Percentiles rank a stretch among this genome's conserved stretches.
These are phyloP conservation scores for Nomada flava DNA, from an alignment of 2,888 invertebrate species.

Conservation along the genomic window DNA sequence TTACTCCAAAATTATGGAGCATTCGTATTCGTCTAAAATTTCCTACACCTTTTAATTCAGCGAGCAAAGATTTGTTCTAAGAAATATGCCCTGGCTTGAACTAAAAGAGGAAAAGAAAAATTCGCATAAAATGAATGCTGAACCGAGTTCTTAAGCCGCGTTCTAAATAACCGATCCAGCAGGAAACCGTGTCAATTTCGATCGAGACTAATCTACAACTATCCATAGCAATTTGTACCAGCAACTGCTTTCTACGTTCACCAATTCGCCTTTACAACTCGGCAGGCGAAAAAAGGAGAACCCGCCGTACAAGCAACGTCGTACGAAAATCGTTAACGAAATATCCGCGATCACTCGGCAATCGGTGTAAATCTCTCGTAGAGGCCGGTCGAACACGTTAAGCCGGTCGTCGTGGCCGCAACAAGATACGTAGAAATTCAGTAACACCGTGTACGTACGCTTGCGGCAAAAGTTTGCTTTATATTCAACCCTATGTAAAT, in stretches of 20 bases:
- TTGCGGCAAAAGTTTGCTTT: constrained; percentile 39
- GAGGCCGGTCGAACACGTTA: constrained; percentile 14
- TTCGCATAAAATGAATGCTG: no score
- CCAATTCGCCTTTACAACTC: background rate
- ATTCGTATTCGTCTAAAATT: no score
- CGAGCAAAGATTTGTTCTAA: no score
- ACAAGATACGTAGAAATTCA: constrained; percentile 18
- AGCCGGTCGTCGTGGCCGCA: constrained; percentile 10
- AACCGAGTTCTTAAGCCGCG: no score
- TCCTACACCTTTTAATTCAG: no score
- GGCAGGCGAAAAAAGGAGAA: background rate
- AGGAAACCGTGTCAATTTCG: background rate
- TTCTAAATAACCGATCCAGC: background rate
- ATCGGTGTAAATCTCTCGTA: constrained; percentile 12
- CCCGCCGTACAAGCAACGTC: background rate
- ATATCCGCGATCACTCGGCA: background rate
- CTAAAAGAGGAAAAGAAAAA: no score
- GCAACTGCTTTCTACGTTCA: background rate
- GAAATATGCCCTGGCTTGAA: no score
- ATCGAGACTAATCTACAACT: background rate
- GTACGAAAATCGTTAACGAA: constrained; percentile 9
- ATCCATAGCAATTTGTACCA: background rate
- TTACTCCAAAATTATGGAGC: no score
- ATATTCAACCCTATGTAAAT: constrained; percentile 45
- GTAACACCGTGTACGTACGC: constrained; percentile 17